Percentiles rank a stretch among this genome's conserved stretches.
phyloP scores from a whole-genome alignment of 2,888 invertebrate genomes.

The Arctia plantaginis region DNA sequence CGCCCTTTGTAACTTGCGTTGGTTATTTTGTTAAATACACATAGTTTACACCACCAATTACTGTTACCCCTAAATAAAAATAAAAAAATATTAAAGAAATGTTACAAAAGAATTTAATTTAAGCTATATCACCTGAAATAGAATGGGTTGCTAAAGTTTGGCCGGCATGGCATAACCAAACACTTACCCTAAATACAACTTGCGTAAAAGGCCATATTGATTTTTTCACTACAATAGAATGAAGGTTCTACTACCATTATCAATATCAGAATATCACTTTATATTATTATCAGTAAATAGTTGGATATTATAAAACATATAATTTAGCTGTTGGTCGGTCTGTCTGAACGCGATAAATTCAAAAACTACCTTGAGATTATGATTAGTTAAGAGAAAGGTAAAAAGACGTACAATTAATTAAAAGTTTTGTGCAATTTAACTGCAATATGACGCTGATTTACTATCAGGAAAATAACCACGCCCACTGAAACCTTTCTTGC shows the following conservation, averaged over 20 bases:
- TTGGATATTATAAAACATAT: background rate
- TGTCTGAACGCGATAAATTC: background rate
- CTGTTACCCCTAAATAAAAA: background rate
- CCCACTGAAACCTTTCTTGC: background rate
- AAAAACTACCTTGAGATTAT: background rate
- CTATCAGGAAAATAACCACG: no score
- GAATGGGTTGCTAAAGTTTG: background rate
- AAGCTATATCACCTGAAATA: slow-evolving; percentile 17
- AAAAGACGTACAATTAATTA: background rate
- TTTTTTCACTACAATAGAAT: slow-evolving; percentile 13
- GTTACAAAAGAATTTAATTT: slow-evolving; percentile 23
- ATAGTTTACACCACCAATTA: background rate
- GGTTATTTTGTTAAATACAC: background rate
- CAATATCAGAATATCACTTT: background rate
- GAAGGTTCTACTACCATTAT: background rate
- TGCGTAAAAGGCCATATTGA: slow-evolving; percentile 17
- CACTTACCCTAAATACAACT: slow-evolving; percentile 14
- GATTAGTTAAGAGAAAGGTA: background rate
- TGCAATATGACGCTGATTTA: background rate
- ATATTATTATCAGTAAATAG: background rate
- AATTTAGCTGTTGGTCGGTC: background rate
- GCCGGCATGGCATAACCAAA: background rate
- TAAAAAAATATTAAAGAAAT: background rate
- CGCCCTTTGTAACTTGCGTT: background rate
- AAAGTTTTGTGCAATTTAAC: background rate